These are phyloP conservation scores for Caenorhabditis zanzibari DNA, from an alignment of 2,888 invertebrate species.

Conservation along the genomic window DNA sequence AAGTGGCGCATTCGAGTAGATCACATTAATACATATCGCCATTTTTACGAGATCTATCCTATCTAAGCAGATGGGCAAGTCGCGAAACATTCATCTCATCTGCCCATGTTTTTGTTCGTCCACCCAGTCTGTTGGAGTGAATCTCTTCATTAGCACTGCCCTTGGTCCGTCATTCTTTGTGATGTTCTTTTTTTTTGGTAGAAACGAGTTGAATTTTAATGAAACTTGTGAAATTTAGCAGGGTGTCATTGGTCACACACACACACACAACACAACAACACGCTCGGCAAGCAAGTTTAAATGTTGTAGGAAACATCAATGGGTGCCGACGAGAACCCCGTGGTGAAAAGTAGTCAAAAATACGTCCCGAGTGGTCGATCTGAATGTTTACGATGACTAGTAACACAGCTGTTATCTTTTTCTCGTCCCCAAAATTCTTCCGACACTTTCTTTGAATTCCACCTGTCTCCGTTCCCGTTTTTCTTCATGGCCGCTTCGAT, in stretches of 20 bases:
- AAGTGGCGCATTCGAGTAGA: slow-evolving; percentile 57
- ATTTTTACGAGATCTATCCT: slow-evolving; percentile 48
- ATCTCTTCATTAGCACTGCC: slow-evolving; percentile 30
- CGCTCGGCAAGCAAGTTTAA: slow-evolving; percentile 24
- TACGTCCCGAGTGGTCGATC: slow-evolving; percentile 33
- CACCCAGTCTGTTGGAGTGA: slow-evolving; percentile 17
- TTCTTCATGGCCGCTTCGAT: slow-evolving; percentile 32
- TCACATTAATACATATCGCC: slow-evolving; percentile 49
- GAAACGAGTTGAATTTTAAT: slow-evolving; percentile 25
- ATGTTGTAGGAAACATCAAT: slow-evolving; percentile 55
- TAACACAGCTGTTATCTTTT: slow-evolving; percentile 65
- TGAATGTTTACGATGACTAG: slow-evolving; percentile 65
- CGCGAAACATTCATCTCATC: slow-evolving; percentile 32
- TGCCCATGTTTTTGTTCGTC: slow-evolving; percentile 44
- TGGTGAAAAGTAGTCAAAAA: slow-evolving; percentile 42
- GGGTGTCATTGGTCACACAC: slow-evolving; percentile 46
- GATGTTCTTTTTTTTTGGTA: background rate
- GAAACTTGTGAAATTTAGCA: slow-evolving; percentile 37
- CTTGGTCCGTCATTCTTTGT: slow-evolving; percentile 11
- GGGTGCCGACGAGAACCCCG: slow-evolving; percentile 60
- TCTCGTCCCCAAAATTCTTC: slow-evolving; percentile 28
- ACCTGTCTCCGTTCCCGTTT: slow-evolving; percentile 51
- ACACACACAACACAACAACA: background rate
- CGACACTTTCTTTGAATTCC: slow-evolving; percentile 58
- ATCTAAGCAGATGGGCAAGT: slow-evolving; percentile 34